Percentiles rank a stretch among this genome's conserved stretches.
Conservation (phyloP, 2,797 vertebrate species). For the Syngnathus acus region DNA sequence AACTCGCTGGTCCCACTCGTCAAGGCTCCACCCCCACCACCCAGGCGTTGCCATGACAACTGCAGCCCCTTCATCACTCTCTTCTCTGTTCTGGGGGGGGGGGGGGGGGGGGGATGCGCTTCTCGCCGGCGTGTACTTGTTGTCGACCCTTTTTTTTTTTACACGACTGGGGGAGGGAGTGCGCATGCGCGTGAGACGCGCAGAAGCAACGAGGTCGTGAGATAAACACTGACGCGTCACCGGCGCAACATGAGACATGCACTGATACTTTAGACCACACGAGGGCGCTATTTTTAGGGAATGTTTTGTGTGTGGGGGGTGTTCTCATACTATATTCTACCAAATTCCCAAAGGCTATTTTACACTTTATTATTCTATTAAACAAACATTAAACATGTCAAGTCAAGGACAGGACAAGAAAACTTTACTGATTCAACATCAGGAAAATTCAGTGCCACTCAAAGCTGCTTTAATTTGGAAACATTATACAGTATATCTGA, state of each 20-base stretch:
- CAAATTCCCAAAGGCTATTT: no score
- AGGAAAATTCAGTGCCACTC: no score
- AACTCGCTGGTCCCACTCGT: conserved; percentile 30
- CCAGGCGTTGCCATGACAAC: conserved; percentile 66
- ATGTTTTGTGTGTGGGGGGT: not conserved
- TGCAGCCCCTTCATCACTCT: conserved; percentile 40
- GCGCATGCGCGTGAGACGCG: not conserved
- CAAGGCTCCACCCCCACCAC: conserved; percentile 32
- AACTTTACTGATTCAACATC: no score
- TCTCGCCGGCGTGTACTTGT: not conserved
- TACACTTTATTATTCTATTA: no score
- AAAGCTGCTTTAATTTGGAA: no score
- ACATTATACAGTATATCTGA: no score
- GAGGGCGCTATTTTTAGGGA: not conserved
- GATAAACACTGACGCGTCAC: not conserved
- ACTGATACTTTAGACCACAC: not conserved
- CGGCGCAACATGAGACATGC: conserved; percentile 1
- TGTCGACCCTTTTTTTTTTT: conserved; percentile 2
- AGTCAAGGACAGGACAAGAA: no score
- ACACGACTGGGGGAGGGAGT: not conserved
- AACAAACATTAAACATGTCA: no score
- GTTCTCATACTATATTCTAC: no score
- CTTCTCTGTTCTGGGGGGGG: not conserved
- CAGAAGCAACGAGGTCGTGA: not conserved
- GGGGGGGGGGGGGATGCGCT: not conserved